A percentile compares a stretch with the other conserved stretches of the same genome.
Conservation (phyloP, 2,113 vertebrate species). For the Orientallactaga bullata region DNA sequence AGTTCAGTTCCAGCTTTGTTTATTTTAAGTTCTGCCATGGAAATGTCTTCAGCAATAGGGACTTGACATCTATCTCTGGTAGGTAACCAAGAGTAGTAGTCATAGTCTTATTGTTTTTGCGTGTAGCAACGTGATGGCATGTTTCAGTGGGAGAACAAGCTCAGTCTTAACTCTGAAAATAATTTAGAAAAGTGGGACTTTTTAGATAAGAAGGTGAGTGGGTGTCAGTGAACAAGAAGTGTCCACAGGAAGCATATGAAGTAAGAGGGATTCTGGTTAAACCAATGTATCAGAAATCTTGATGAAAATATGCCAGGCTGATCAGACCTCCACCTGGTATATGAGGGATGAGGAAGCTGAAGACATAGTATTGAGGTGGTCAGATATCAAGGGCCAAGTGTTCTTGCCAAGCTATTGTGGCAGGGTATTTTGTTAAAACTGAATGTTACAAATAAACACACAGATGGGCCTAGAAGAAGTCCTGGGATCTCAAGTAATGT, state of each 20-base stretch:
- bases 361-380: not conserved
- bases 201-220: accelerated
- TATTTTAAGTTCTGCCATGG: too few species aligned
- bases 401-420: not conserved
- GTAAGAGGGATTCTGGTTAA: not conserved
- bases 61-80: too few species aligned
- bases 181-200: not conserved
- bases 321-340: not conserved
- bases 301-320: accelerated
- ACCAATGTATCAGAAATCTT: not conserved
- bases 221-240: not conserved
- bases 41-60: too few species aligned
- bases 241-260: not conserved
- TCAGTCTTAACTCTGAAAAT: not conserved
- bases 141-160: not conserved
- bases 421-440: not conserved
- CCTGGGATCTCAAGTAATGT: not conserved
- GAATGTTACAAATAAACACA: not conserved
- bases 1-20: too few species aligned
- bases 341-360: not conserved
- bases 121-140: too few species aligned
- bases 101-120: too few species aligned
- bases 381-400: not conserved
- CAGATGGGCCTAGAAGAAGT: not conserved
- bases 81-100: too few species aligned